Evolutionary conservation across 2,113 vertebrate species (phyloP), one percentile per base, ranked within the genome.

Genomic region (Ia io): DNA sequence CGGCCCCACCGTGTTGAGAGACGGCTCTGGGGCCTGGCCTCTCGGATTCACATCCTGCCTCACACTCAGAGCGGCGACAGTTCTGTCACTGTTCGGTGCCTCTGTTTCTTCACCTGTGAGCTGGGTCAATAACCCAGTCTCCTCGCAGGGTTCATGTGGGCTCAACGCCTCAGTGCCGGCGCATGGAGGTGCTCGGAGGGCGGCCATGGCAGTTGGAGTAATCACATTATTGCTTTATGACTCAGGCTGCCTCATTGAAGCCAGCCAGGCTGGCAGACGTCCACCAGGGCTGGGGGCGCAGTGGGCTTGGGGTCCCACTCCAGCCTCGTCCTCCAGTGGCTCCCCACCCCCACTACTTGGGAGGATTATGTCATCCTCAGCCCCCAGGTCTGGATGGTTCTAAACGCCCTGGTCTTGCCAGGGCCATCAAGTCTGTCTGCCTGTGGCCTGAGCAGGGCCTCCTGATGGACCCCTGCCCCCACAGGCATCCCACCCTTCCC

Each of bases 91-190:
- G 28, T 9, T 3, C 51, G 40, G 49, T 11, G 53, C 56, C 90
- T 94, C 84, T 49, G 37, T 89, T 89, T 87, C 65, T 59, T 71
- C 67, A 53, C 30, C 94, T 59, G 76, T 49, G 18, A 73, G 71
- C 79, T 37, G 88, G 67, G 67, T 35, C 44, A 10, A 32, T 71
- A 42, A 5, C 49, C 2, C 9, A 1, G 1, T 5, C 3, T 47
- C 93, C 59, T 20, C 14, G 1, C 25, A 5, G 20, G 59, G 10
- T 47, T 42, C 28, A 0, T 1, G 13, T 47, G 51, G 40, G 18
- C 22, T 6, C 13, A 9, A 0, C 1, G 23, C 70, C 63, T 6
- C 7, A 7, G 30, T 5, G 20, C 42, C 3, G 0, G 44, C 65
- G 2, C 1, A 0, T 0, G 3, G 5, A 37, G 42, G 18, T 18